Evolutionary conservation across 2,113 vertebrate species (phyloP), one percentile per base, ranked within the genome.

Genomic region (Gallinago jamesoni): DNA sequence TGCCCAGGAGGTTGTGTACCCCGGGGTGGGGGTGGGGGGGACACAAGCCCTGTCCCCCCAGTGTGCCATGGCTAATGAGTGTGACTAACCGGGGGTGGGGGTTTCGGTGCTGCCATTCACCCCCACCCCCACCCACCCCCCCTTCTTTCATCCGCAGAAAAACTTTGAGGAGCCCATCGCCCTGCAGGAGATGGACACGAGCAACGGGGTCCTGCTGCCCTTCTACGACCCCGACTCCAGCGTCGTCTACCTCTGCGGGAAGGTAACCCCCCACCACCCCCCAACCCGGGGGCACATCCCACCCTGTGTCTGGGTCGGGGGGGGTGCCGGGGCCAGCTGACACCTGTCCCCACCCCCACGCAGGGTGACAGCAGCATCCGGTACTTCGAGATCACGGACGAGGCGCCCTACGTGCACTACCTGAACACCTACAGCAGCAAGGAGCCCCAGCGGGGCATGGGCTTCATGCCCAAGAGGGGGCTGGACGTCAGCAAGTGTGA

Each of bases 291-390:
- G 23, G 45, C 45, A 45, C 12, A 33, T 12, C 14, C 14, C 55
- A n/a, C 25, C 78, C 41, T 5, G 0, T 41, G 35, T 30, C 17
- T 9, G 18, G 41, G 11, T 13, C 12, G 11, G 12, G 39, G 39
- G 39, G 47, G n/a, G 24, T 60, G 7, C 27, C 5, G 3, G 81
- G 14, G 30, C 56, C 6, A 25, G 10, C 77, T 82, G 39, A 90
- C 88, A 5, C 18, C 63, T 12, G 0, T 62, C 64, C 87, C 73
- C 56, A 3, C 39, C 0, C 84, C 59, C 4, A 39, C 12, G 3
- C 96, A 99, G 99, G 99, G 99, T 7, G 99, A 99, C 98, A 99
- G 99, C 98, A 99, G 99, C 96, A 98, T 99, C 95, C 98, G 99
- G 16, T 99, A 99, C 97, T 99, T 99, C n/a, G 99, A 99, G 98